Percentiles rank a stretch among this genome's conserved stretches.
These are phyloP conservation scores for Chanos chanos DNA, from an alignment of 2,797 vertebrate species.

Conservation along the genomic window DNA sequence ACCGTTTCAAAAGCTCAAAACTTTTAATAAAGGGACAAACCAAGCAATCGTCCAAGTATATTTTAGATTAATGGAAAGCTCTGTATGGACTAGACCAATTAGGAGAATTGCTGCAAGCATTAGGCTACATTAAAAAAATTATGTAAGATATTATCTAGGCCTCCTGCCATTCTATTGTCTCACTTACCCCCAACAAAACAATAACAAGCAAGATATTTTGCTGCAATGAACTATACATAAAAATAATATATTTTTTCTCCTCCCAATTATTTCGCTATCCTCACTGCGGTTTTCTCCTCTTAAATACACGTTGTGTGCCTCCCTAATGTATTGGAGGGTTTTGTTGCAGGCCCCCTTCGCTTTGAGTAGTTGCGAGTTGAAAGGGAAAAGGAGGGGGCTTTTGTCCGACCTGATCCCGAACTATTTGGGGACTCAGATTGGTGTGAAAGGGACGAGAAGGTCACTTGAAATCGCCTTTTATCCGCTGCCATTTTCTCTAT, in stretches of 20 bases:
- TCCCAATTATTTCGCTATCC: not conserved
- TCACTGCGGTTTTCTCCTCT: conserved; percentile 10
- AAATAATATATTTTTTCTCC: not conserved
- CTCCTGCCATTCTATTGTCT: too few relatives aligned
- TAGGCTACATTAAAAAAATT: too few relatives aligned
- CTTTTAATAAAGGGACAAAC: too few relatives aligned
- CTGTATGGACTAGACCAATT: too few relatives aligned
- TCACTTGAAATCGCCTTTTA: conserved; percentile 97
- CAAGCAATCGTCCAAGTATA: too few relatives aligned
- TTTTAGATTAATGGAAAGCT: too few relatives aligned
- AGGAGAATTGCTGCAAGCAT: too few relatives aligned
- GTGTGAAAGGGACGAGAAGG: conserved; percentile 93
- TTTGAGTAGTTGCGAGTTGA: conserved; percentile 78
- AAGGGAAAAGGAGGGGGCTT: conserved; percentile 76
- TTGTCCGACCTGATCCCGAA: conserved; percentile 87
- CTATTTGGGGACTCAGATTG: conserved; percentile 89
- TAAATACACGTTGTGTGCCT: conserved; percentile 30
- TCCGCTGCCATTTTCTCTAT: conserved; percentile 87
- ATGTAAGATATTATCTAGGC: too few relatives aligned
- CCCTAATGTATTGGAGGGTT: conserved; percentile 57
- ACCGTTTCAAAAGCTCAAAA: too few relatives aligned
- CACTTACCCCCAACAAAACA: not conserved
- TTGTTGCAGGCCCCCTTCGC: conserved; percentile 76
- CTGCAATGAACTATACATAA: not conserved
- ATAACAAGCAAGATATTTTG: too few relatives aligned